These are phyloP conservation scores for Echinarachnius parma DNA, from an alignment of 53 echinoderm and acorn worm genomes.

Conservation along the genomic window DNA sequence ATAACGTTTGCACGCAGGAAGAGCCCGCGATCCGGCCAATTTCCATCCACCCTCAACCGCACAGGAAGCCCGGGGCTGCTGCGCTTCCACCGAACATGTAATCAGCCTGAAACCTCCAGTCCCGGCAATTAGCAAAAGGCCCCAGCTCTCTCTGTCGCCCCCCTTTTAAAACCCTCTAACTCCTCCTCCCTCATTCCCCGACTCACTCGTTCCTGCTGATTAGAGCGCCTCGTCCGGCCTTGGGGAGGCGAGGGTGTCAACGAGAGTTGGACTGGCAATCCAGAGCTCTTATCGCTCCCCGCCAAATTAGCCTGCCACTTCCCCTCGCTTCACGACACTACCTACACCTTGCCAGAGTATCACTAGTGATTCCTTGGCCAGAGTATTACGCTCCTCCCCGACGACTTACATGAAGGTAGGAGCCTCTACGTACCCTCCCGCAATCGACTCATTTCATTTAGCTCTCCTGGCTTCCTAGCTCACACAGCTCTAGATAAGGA, in stretches of 20 bases:
- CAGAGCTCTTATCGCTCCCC: slow-evolving; percentile 38
- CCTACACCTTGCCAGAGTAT: no score
- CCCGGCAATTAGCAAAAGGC: slow-evolving; percentile 25
- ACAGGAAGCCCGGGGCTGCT: slow-evolving; percentile 33
- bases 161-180: no score
- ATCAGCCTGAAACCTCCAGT: slow-evolving; percentile 43
- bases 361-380: no score
- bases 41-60: slow-evolving; percentile 37
- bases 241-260: slow-evolving; percentile 32
- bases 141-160: no score
- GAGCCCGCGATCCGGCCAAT: slow-evolving; percentile 36
- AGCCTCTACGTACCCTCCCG: no score
- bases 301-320: slow-evolving; percentile 39
- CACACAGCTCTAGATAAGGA: no score
- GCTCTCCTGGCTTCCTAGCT: no score
- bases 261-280: slow-evolving; percentile 38
- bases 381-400: no score
- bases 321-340: no score
- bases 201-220: slow-evolving; percentile 41
- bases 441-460: no score
- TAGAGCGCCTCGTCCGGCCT: slow-evolving; percentile 38
- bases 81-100: slow-evolving; percentile 36
- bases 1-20: slow-evolving; percentile 30
- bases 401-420: no score
- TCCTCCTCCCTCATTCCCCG: slow-evolving; percentile 4